Evolutionary conservation across 2,113 vertebrate genomes (phyloP).

Genomic region (Sterrhoptilus dennistouni): DNA sequence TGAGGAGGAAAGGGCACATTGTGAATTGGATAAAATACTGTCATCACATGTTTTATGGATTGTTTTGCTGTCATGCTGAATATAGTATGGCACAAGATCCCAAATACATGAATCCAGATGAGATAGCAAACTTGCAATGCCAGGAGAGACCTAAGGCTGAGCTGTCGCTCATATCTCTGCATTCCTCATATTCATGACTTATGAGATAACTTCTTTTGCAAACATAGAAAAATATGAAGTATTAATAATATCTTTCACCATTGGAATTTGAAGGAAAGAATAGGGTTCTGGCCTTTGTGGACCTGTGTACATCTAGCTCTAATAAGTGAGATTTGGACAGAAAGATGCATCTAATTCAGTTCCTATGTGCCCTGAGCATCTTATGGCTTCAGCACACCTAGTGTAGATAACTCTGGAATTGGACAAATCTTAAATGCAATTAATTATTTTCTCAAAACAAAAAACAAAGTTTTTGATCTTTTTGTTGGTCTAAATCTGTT

Average conservation of each 20-base stretch:
- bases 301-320: background rate
- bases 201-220: background rate
- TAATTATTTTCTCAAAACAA: background rate
- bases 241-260: background rate
- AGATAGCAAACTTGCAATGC: background rate
- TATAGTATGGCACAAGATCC: background rate
- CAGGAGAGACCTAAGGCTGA: background rate
- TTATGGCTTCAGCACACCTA: fast-evolving
- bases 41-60: background rate
- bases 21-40: background rate
- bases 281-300: background rate
- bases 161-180: background rate
- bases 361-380: fast-evolving
- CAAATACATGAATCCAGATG: background rate
- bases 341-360: background rate
- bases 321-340: background rate
- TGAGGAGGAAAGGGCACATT: background rate
- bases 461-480: background rate
- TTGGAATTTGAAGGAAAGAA: background rate
- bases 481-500: background rate
- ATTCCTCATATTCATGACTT: background rate
- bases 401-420: background rate
- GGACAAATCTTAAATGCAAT: background rate
- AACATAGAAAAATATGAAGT: background rate
- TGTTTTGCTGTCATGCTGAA: background rate